These are phyloP conservation scores for Junonia oenone DNA, from an alignment of 2,888 invertebrate species.

Conservation along the genomic window DNA sequence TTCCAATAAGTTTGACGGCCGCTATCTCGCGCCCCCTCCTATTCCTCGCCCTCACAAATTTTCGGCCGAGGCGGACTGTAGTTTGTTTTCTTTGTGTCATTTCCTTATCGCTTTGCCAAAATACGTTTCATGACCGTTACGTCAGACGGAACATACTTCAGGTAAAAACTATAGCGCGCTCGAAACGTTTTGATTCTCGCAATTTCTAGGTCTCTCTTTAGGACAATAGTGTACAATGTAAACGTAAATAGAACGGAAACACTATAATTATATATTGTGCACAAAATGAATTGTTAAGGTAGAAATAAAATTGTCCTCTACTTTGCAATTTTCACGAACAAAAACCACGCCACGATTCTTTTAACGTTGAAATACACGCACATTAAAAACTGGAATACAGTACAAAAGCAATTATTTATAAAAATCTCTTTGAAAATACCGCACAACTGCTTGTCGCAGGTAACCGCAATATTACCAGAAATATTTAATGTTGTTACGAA, in stretches of 20 bases:
- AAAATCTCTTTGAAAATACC: constrained; percentile 57
- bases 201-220: constrained; percentile 19
- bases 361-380: constrained; percentile 40
- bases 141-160: constrained; percentile 73
- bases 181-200: constrained; percentile 50
- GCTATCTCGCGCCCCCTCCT: constrained; percentile 37
- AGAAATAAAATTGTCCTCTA: constrained; percentile 37
- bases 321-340: constrained; percentile 37
- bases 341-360: constrained; percentile 38
- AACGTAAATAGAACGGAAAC: constrained; percentile 26
- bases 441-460: constrained; percentile 57
- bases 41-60: constrained; percentile 58
- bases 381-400: constrained; percentile 39
- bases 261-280: constrained; percentile 28
- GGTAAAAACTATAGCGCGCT: constrained; percentile 60
- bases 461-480: constrained; percentile 61
- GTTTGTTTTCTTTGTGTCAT: constrained; percentile 79
- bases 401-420: constrained; percentile 56
- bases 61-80: constrained; percentile 68
- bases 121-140: constrained; percentile 77
- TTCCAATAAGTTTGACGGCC: constrained; percentile 71
- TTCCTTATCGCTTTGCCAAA: constrained; percentile 79
- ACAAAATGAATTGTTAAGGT: constrained; percentile 32
- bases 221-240: constrained; percentile 22
- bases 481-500: constrained; percentile 56